Evolutionary conservation across 2,797 vertebrate species (phyloP).

Genomic region (Morelia viridis): DNA sequence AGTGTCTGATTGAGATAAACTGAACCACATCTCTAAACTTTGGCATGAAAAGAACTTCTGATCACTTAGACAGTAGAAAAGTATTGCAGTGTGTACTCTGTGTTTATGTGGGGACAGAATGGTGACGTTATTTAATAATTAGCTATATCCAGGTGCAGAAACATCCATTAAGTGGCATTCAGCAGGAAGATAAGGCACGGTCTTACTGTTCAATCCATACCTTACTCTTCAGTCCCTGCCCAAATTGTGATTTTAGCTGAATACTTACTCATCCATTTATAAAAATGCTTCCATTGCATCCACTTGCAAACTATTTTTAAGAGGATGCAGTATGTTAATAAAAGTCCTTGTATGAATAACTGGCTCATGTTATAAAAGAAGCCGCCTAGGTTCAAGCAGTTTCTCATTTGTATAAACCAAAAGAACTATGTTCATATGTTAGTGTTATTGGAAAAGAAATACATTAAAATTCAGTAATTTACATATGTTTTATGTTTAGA

Average conservation of each 20-base stretch:
- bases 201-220: slow-evolving; percentile 44
- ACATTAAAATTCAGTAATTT: slow-evolving; percentile 69
- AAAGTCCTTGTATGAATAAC: slow-evolving; percentile 66
- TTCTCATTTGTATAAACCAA: slow-evolving; percentile 62
- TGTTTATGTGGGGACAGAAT: slow-evolving; percentile 59
- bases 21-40: slow-evolving; percentile 2
- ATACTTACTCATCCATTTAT: slow-evolving; percentile 53
- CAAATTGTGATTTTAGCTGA: slow-evolving; percentile 48
- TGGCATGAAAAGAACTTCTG: slow-evolving; percentile 36
- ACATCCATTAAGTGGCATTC: slow-evolving; percentile 59
- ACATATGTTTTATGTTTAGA: slow-evolving; percentile 46
- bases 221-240: slow-evolving; percentile 47
- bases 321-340: slow-evolving; percentile 61
- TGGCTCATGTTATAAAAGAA: slow-evolving; percentile 54
- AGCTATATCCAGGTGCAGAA: slow-evolving; percentile 57
- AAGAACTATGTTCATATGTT: slow-evolving; percentile 47
- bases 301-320: slow-evolving; percentile 59
- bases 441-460: slow-evolving; percentile 62
- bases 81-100: slow-evolving; percentile 52
- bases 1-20: background rate
- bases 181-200: slow-evolving; percentile 70
- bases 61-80: slow-evolving; percentile 49
- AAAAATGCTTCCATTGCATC: slow-evolving; percentile 60
- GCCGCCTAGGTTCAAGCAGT: slow-evolving; percentile 58
- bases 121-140: slow-evolving; percentile 66